Evolutionary conservation across 2,797 vertebrate genomes (phyloP).

Genomic region (Pachyuromys duprasi): DNA sequence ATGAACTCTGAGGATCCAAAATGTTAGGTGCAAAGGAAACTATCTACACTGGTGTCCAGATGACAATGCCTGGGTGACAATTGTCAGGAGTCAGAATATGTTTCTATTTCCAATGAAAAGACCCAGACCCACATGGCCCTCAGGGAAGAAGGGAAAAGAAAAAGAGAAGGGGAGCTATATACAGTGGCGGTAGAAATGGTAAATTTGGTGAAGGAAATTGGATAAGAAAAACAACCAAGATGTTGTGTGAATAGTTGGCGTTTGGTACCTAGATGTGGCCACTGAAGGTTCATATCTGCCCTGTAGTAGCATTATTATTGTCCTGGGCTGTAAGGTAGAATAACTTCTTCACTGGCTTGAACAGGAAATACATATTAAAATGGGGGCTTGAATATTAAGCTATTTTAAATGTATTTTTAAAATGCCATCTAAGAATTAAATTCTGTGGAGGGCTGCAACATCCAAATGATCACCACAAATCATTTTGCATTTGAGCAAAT

Average conservation of each 20-base stretch:
- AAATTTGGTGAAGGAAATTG: neutral
- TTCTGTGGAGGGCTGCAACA: neutral
- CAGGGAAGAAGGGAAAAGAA: neutral
- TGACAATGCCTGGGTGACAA: slow-evolving; percentile 18
- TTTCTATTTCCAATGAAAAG: slow-evolving; percentile 37
- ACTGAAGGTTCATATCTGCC: neutral
- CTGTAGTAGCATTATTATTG: neutral
- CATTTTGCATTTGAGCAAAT: neutral
- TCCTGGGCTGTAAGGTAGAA: neutral
- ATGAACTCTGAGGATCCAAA: slow-evolving; percentile 28
- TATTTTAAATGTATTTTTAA: neutral
- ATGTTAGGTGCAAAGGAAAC: neutral
- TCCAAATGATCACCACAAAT: neutral
- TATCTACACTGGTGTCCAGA: slow-evolving; percentile 47
- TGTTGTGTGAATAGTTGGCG: neutral
- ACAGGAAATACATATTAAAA: slow-evolving; percentile 10
- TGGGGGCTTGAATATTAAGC: neutral
- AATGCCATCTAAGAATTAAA: neutral
- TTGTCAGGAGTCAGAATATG: slow-evolving; percentile 29
- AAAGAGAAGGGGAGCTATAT: neutral
- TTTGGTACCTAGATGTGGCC: neutral
- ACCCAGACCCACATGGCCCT: neutral
- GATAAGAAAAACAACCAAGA: neutral
- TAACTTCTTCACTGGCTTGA: slow-evolving; percentile 16
- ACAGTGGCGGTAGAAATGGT: neutral